phyloP scores from a whole-genome alignment of 2,113 vertebrate genomes.

The Tricholaema leucomelas region DNA sequence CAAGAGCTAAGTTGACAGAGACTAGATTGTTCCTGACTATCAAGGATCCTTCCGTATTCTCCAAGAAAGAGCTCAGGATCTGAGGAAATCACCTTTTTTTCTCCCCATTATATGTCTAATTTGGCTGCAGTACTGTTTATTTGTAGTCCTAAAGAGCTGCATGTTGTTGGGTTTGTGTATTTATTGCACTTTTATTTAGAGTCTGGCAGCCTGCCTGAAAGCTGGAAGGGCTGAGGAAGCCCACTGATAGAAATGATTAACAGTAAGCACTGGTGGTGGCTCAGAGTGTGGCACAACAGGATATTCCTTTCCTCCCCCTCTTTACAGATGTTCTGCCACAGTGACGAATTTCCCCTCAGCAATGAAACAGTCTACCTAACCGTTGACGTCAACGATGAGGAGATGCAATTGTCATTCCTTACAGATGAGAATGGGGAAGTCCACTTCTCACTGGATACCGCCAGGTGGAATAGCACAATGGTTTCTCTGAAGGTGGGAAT shows the following conservation, averaged over 20 bases:
- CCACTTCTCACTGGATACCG: slow-evolving; percentile 57
- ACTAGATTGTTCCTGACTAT: neutral
- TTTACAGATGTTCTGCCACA: slow-evolving; percentile 23
- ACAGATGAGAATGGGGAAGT: slow-evolving; percentile 52
- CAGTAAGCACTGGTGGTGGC: neutral
- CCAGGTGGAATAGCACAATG: slow-evolving; percentile 4
- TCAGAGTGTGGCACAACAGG: neutral
- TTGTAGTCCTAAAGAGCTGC: neutral
- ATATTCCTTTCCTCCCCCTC: neutral
- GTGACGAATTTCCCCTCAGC: neutral
- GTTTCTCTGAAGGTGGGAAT: slow-evolving; percentile 55
- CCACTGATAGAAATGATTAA: neutral
- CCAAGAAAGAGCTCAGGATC: neutral
- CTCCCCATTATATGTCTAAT: neutral
- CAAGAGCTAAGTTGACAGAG: neutral
- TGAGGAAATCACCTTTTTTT: neutral
- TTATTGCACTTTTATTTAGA: neutral
- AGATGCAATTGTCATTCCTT: neutral
- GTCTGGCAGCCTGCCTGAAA: neutral
- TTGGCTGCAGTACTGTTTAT: neutral
- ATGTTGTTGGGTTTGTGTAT: neutral
- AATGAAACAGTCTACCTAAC: slow-evolving; percentile 47
- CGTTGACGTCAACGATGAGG: neutral
- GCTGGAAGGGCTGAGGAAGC: neutral
- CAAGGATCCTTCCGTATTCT: neutral